Evolutionary conservation across 2,888 invertebrate genomes (phyloP).

Genomic region (Belgica antarctica): DNA sequence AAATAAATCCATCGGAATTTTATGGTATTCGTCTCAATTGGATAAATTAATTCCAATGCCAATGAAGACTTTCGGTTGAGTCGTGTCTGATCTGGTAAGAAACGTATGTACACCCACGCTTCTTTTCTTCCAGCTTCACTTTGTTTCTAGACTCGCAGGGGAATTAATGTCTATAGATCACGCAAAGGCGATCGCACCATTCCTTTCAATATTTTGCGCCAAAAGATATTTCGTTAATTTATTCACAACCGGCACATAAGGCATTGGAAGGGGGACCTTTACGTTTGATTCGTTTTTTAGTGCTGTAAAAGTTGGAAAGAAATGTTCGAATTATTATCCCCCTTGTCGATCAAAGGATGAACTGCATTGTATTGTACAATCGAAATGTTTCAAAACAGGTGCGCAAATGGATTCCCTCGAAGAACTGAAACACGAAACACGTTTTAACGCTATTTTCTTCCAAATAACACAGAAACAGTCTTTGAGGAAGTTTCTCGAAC

Average conservation of each 20-base stretch:
- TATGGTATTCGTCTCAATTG: too few relatives aligned
- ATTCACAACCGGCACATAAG: constrained; percentile 10
- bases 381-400: constrained; percentile 36
- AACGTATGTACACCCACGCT: too few relatives aligned
- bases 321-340: constrained; percentile 28
- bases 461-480: background rate
- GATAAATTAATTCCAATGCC: background rate
- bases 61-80: too few relatives aligned
- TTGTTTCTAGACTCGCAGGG: constrained; percentile 21
- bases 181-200: constrained; percentile 25
- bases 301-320: too few relatives aligned
- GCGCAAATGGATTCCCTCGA: constrained; percentile 29
- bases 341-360: constrained; percentile 10
- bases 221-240: constrained; percentile 19
- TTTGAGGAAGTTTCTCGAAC: constrained; percentile 33
- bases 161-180: constrained; percentile 39
- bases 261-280: background rate
- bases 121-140: background rate
- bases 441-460: constrained; percentile 26
- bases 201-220: constrained; percentile 27
- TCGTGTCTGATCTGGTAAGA: background rate
- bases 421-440: constrained; percentile 23
- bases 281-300: too few relatives aligned
- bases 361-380: constrained; percentile 18
- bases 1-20: background rate